Evolutionary conservation across 2,797 vertebrate species (phyloP).

Genomic region (Okamejei kenojei): DNA sequence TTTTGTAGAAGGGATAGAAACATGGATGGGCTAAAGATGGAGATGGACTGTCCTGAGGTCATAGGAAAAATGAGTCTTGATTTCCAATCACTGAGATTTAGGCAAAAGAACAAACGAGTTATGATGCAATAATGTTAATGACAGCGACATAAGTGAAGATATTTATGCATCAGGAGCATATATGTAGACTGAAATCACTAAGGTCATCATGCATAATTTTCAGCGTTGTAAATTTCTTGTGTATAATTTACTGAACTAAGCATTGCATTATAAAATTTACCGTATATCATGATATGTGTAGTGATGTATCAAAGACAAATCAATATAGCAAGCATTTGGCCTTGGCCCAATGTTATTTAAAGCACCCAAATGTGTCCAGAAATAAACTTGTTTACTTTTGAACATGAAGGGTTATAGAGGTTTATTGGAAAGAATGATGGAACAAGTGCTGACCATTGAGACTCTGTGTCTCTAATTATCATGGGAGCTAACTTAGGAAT

Average conservation of each 20-base stretch:
- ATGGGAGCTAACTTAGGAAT: neutral
- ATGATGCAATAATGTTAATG: neutral
- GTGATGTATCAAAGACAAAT: neutral
- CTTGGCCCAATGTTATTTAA: conserved; percentile 1
- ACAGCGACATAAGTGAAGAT: neutral
- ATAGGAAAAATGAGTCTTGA: neutral
- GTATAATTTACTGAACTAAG: neutral
- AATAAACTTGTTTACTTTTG: conserved; percentile 26
- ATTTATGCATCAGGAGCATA: neutral
- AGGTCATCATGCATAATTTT: neutral
- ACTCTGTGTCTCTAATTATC: conserved; percentile 20
- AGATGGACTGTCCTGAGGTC: neutral
- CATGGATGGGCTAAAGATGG: neutral
- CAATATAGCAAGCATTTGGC: neutral
- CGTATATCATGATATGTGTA: neutral
- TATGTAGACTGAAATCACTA: neutral
- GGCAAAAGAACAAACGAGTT: neutral
- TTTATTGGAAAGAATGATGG: neutral
- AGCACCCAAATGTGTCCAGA: neutral
- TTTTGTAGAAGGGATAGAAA: neutral
- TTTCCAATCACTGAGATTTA: neutral
- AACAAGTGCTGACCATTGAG: neutral
- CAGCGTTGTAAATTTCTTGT: neutral
- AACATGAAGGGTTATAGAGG: neutral
- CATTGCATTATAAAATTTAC: neutral